Evolutionary conservation across 2,888 invertebrate species (phyloP), one percentile per base, ranked within the genome.

Genomic region (Sinodicranocentrus sp.): DNA sequence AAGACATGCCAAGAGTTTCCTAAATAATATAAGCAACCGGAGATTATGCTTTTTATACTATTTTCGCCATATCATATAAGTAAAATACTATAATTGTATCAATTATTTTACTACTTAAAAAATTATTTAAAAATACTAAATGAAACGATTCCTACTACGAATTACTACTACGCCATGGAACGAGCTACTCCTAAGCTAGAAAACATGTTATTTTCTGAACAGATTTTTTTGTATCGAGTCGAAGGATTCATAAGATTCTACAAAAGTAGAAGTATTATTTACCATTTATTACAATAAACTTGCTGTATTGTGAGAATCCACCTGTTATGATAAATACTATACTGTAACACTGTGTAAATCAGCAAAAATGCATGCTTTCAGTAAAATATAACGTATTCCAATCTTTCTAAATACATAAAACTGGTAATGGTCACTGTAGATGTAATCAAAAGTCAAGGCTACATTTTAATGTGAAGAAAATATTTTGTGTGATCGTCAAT

Each of bases 1-100:
- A 54, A 44, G 44, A 54, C 59, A 80, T 67, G 80, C 80, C 80
- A 80, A 80, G 80, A 80, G 80, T 80, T 80, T 67, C 73, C 73
- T 73, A 80, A 65, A 25, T 33, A 65, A 67, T 59, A 65, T 21
- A 48, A 78, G 68, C 25, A 78, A 78, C 57, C 44, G 68, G 78
- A 78, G 78, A 78, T 70, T 10, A 70, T 80, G 63, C 65, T 72
- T 80, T 80, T 80, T 73, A 21, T 73, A 71, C 71, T 80, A 61
- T 39, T 26, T 23, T 80, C 73, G 80, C 73, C 80, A 80, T 80
- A 72, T 33, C 21, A 23, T 15, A 61, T 28, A 61, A 61, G 48
- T 15, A 72, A 52, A 72, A 15, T 33, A 67, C 44, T 52, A 43
- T 17, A n/a, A 21, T 33, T 63, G n/a, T 43, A 43, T 65, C 17